Conservation (phyloP, 2,797 vertebrate genomes). For the Myiotriccus ornatus region DNA sequence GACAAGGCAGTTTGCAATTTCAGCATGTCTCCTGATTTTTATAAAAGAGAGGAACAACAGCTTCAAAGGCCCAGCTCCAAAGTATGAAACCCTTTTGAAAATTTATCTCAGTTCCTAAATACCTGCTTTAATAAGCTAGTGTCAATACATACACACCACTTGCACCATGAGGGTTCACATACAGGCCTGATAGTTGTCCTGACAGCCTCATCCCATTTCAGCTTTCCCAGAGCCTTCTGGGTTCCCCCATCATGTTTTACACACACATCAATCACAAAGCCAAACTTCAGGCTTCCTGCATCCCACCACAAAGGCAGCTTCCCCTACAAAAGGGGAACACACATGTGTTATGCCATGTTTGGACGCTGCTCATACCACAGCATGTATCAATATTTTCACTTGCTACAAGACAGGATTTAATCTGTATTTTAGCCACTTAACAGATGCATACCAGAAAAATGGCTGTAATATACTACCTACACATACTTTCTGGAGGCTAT, state of each 20-base stretch:
- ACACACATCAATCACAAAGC: neutral
- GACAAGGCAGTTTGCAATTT: conserved; percentile 44
- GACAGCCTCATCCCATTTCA: neutral
- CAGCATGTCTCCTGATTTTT: neutral
- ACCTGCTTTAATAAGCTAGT: neutral
- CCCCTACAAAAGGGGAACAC: neutral
- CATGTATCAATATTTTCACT: neutral
- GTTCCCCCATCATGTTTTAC: neutral
- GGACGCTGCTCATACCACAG: neutral
- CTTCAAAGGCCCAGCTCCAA: neutral
- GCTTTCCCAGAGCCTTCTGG: neutral
- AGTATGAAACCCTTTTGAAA: neutral
- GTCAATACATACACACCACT: neutral
- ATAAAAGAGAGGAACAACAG: neutral
- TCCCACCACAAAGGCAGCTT: neutral
- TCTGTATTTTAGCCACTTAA: neutral
- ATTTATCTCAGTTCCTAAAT: neutral
- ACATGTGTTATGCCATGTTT: fast-evolving
- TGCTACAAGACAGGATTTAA: neutral
- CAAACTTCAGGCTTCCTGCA: neutral
- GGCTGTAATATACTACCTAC: neutral
- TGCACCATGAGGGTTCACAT: neutral
- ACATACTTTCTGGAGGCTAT: neutral
- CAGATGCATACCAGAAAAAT: neutral
- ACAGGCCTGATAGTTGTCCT: neutral